Evolutionary conservation across 1,140 invertebrate genomes (phyloP).

Genomic region (Phymorhynchus buccinoides): DNA sequence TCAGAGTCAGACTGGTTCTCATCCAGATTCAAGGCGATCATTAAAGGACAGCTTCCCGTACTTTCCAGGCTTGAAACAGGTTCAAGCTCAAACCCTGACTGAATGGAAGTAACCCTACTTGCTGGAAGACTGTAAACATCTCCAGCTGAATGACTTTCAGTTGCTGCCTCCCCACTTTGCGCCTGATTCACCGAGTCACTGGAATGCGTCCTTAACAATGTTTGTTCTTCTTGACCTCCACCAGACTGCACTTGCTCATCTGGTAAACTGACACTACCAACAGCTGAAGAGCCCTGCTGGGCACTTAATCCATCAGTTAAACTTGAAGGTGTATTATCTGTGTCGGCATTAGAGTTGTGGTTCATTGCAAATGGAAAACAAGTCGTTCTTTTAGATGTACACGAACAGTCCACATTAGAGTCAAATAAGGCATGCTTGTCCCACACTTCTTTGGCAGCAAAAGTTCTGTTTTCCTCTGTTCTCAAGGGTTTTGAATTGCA

Average conservation of each 20-base stretch:
- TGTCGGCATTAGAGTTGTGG: neutral
- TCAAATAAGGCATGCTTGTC: too few species aligned
- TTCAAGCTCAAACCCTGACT: neutral
- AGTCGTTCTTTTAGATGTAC: too few species aligned
- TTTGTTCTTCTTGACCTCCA: neutral
- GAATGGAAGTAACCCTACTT: neutral
- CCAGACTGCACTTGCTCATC: neutral
- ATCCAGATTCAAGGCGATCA: neutral
- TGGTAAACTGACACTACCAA: neutral
- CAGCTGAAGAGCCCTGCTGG: neutral
- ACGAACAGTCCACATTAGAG: neutral
- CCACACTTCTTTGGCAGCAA: too few species aligned
- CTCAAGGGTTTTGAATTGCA: too few species aligned
- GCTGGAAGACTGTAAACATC: neutral
- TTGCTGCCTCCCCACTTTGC: neutral
- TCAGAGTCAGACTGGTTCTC: neutral
- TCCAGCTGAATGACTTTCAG: neutral
- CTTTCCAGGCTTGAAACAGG: neutral
- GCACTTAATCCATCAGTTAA: neutral
- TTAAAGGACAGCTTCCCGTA: neutral
- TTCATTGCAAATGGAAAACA: neutral
- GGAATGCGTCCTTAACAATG: neutral
- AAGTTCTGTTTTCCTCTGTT: too few species aligned
- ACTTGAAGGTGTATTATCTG: neutral
- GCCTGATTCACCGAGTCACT: neutral